Evolutionary conservation across 1,140 invertebrate genomes (phyloP).

Genomic region (Pogonomyrmex californicus): DNA sequence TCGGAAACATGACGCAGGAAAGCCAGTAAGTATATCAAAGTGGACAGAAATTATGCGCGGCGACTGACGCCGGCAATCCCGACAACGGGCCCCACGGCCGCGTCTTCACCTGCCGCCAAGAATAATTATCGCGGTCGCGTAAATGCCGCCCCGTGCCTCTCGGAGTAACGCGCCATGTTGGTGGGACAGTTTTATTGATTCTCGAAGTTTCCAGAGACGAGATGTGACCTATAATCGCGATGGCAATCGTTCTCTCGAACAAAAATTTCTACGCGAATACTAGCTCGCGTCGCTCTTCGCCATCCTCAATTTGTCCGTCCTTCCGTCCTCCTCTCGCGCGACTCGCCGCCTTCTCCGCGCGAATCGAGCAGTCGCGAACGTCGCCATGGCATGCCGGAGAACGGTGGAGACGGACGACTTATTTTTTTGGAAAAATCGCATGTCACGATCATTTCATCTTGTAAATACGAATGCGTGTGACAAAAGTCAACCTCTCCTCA

Average conservation of each 20-base stretch:
- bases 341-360: not conserved
- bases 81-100: not conserved
- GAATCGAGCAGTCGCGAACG: too few relatives aligned
- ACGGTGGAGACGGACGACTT: not conserved
- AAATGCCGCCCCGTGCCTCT: slow-evolving; percentile 74
- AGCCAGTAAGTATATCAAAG: slow-evolving; percentile 82
- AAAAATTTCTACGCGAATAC: not conserved
- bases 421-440: not conserved
- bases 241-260: not conserved
- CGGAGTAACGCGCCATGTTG: slow-evolving; percentile 85
- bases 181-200: slow-evolving; percentile 84
- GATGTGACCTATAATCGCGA: not conserved
- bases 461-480: not conserved
- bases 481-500: not conserved
- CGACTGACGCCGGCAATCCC: too few relatives aligned
- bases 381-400: not conserved
- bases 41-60: slow-evolving; percentile 3
- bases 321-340: not conserved
- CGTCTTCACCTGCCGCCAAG: not conserved
- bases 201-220: slow-evolving; percentile 82
- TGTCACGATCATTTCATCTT: not conserved
- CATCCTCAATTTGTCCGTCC: not conserved
- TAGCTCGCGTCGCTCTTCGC: not conserved
- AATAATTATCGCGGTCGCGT: slow-evolving; percentile 12
- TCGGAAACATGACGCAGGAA: slow-evolving; percentile 84